Evolutionary conservation across 2,888 invertebrate genomes (phyloP), one percentile per base, ranked within the genome.

Genomic region (Ecliptopera silaceata): DNA sequence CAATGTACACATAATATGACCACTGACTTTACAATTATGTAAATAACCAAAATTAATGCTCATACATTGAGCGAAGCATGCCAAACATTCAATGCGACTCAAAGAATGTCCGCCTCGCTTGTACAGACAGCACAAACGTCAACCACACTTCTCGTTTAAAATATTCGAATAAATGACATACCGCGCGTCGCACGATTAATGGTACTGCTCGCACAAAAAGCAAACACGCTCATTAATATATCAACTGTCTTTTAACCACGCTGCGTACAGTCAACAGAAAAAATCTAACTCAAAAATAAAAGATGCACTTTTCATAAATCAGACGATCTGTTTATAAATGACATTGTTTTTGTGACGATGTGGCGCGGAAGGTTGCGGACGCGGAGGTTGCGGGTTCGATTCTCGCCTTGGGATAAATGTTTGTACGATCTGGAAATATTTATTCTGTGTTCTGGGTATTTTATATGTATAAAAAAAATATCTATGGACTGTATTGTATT

Each of bases 91-190:
- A 69, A 63, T 61, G 66, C 74, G 79, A 75, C 74, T 69, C 74
- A 64, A 76, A 80, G 86, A 85, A 88, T 86, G 82, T 73, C 79
- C 79, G 79, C 79, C 78, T 82, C 76, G 74, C 79, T 79, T 81
- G 88, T 87, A 84, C 79, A 73, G 81, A 86, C 88, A 88, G 83
- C 88, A 86, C 84, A 86, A 88, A 84, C 84, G 85, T 82, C 86
- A 82, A 77, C 79, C 71, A 69, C 73, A 83, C 80, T 68, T 73
- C 79, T 72, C 82, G 86, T 86, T 90, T 89, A 90, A 89, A 91
- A 90, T 90, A 90, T 90, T 86, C 90, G 91, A 90, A 88, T 91
- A 89, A 89, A 91, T 91, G 91, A 90, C 91, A 91, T 89, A 89
- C 89, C 91, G 77, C 84, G 89, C 84, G 81, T 82, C 81, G 88